These are phyloP conservation scores for Plemyria rubiginata DNA, from an alignment of 2,888 invertebrate genomes.

Conservation along the genomic window DNA sequence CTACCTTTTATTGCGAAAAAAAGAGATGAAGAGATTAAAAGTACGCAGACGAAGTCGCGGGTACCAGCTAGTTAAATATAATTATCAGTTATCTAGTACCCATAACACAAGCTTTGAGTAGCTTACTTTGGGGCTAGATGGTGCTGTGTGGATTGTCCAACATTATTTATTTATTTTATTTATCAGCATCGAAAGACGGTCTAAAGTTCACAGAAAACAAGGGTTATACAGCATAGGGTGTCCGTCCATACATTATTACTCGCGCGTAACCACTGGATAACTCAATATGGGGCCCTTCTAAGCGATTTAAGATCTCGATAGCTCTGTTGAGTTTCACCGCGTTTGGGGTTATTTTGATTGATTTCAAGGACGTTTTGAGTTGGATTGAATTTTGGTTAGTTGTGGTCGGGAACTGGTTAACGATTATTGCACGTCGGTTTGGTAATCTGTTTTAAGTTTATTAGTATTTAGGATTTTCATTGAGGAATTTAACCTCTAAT, in stretches of 20 bases:
- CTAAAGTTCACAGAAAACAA: not conserved
- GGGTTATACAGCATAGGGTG: constrained; percentile 44
- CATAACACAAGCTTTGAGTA: too few relatives aligned
- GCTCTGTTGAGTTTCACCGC: constrained; percentile 66
- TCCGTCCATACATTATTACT: constrained; percentile 75
- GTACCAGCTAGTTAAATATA: too few relatives aligned
- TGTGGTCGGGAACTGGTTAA: constrained; percentile 31
- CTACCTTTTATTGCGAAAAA: too few relatives aligned
- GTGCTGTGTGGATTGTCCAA: too few relatives aligned
- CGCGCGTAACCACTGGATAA: constrained; percentile 75
- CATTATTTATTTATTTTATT: too few relatives aligned
- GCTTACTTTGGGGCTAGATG: too few relatives aligned
- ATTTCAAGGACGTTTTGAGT: constrained; percentile 55
- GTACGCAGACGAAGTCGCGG: too few relatives aligned
- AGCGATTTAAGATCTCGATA: constrained; percentile 77
- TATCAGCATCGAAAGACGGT: not conserved
- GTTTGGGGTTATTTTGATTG: constrained; percentile 71
- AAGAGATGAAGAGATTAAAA: too few relatives aligned
- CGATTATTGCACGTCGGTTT: constrained; percentile 13
- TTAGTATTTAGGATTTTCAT: not conserved
- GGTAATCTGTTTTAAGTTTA: not conserved
- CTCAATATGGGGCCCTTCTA: constrained; percentile 70
- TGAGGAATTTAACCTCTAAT: not conserved
- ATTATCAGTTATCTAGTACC: too few relatives aligned
- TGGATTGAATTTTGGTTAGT: constrained; percentile 14